Evolutionary conservation across 2,113 vertebrate genomes (phyloP), one percentile per base, ranked within the genome.

Genomic region (Hemiscyllium ocellatum): DNA sequence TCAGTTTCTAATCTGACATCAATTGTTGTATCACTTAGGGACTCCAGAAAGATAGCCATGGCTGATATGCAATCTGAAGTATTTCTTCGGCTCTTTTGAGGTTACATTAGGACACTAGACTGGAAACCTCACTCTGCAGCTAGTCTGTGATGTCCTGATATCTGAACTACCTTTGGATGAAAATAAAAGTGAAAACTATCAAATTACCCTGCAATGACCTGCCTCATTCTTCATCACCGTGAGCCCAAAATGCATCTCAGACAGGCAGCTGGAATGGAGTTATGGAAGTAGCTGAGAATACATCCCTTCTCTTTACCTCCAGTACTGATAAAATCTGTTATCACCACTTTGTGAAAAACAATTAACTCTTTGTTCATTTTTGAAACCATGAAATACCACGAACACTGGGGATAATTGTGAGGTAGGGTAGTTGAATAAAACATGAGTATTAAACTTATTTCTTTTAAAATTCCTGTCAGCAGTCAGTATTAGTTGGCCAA

Each of bases 351-450:
- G n/a, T 24, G 66, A 94, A 19, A 26, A 24, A 94, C 3, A 94
- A 69, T 94, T 47, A 70, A 69, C 42, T 70, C 91, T 94, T 94
- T 94, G 65, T 94, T 94, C 65, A 69, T 7, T 7, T 68, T 68
- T 47, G 22, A 94, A 94, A 47, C 19, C 29, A 37, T 47, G 37
- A 50, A 70, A 47, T 69, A 70, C 70, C 90, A 68, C n/a, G 19
- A 94, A 42, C 90, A 94, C 90, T 94, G 68, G 6, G 56, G 91
- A 70, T 70, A 90, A 90, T 90, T 69, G 65, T 94, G 47, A 37
- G 61, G 91, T 24, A 68, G 42, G 10, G 61, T 19, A 42, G 65
- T 47, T 68, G 91, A 94, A 70, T 68, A 94, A 94, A 94, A 70
- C 91, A 69, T 68, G 20, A 69, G 33, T 33, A 12, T 29, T 61